Evolutionary conservation across 2,113 vertebrate species (phyloP).

Genomic region (Collichthys lucidus): DNA sequence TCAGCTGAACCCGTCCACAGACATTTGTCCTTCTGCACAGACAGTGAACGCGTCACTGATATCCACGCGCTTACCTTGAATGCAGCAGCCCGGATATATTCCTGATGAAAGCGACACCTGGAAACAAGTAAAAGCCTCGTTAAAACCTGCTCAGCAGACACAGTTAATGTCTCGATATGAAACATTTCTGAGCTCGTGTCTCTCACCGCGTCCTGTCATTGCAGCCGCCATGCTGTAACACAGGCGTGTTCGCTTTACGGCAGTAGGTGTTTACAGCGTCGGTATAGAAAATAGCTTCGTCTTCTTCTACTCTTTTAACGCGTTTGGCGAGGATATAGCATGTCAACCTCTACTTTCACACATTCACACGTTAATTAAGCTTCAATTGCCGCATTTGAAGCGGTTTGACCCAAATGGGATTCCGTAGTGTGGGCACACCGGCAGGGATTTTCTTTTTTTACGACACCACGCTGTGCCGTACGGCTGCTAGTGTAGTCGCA

Average conservation of each 20-base stretch:
- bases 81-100: conserved; percentile 56
- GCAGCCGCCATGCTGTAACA: conserved; percentile 78
- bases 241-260: conserved; percentile 53
- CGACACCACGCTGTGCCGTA: conserved; percentile 46
- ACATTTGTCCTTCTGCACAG: conserved; percentile 33
- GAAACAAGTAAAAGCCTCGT: background rate
- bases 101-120: conserved; percentile 70
- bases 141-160: background rate
- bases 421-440: conserved; percentile 50
- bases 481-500: conserved; percentile 40
- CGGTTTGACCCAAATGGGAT: conserved; percentile 37
- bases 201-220: conserved; percentile 76
- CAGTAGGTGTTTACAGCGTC: conserved; percentile 1
- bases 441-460: conserved; percentile 46
- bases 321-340: too few species aligned
- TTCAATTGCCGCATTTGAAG: background rate
- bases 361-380: too few species aligned
- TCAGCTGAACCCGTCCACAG: background rate
- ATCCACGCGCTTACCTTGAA: conserved; percentile 63
- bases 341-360: too few species aligned
- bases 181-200: background rate
- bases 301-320: too few species aligned
- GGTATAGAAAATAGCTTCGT: rapidly evolving
- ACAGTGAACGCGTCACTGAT: background rate
- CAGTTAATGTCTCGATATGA: rapidly evolving